Evolutionary conservation across 92 coral and sea anemone genomes (phyloP).

Genomic region (Metridium senile): DNA sequence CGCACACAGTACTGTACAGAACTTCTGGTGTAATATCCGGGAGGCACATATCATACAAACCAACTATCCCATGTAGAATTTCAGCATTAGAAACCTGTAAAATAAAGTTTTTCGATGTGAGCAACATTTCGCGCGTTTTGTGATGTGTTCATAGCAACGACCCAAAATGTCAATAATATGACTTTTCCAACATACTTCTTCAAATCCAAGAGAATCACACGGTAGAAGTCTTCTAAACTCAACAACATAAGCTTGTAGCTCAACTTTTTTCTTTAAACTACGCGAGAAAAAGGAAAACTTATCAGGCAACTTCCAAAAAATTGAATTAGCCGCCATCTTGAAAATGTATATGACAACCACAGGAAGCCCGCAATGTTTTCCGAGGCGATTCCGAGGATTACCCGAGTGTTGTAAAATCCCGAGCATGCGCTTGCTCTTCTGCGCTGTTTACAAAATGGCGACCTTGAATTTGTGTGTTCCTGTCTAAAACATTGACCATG

Average conservation of each 20-base stretch:
- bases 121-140: no score
- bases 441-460: constrained; percentile 40
- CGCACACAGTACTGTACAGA: constrained; percentile 80
- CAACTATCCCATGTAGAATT: constrained; percentile 73
- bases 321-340: constrained; percentile 97
- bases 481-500: constrained; percentile 24
- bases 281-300: constrained; percentile 73
- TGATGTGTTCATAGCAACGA: constrained; percentile 47
- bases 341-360: constrained; percentile 26
- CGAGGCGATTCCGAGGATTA: background rate
- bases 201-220: constrained; percentile 59
- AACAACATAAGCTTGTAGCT: constrained; percentile 64
- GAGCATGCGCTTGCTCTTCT: constrained; percentile 17
- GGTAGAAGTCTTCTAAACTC: constrained; percentile 76
- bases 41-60: constrained; percentile 72
- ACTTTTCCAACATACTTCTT: constrained; percentile 48
- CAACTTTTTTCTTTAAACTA: constrained; percentile 56
- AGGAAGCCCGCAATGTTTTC: constrained; percentile 2
- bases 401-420: background rate
- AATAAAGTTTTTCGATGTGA: no score
- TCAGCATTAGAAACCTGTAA: constrained; percentile 73
- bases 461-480: constrained; percentile 12
- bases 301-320: constrained; percentile 78
- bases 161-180: constrained; percentile 15
- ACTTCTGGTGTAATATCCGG: constrained; percentile 93